Evolutionary conservation across 2,797 vertebrate genomes (phyloP), one percentile per base, ranked within the genome.

Genomic region (Mareca penelope): DNA sequence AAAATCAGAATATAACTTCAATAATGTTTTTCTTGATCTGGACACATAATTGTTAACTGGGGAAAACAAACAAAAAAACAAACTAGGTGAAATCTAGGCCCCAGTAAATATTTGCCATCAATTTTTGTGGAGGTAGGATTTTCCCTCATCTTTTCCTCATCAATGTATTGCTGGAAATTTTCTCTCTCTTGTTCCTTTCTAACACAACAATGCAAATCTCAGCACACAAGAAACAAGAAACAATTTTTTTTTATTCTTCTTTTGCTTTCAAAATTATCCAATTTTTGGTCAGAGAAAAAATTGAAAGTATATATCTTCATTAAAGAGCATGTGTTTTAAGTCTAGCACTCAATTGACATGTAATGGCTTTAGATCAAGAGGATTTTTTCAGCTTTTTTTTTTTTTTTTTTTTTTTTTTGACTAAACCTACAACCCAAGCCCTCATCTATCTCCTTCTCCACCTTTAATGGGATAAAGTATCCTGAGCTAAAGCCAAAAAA

Each of bases 81-180:
- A 29, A 39, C 57, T 26, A 31, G 17, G 46, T 44, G 53, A 92
- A 75, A 79, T 63, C 63, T 44, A 76, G 50, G 31, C 42, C 91
- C 59, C 24, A 0, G 77, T 80, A 78, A n/a, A 10, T 78, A 33
- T 63, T 85, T 89, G 29, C 9, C 42, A 81, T 59, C 89, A 88
- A 90, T 94, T 92, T 93, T 55, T 83, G 50, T 22, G 56, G 70
- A 67, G 75, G 64, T 14, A 82, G 56, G 28, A 55, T 80, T 92
- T 89, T 73, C 14, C 79, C 24, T 14, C 2, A 3, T 23, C 33
- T 63, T 93, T n/a, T 80, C 1, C 2, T 60, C 48, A 48, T 84
- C 24, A 22, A 40, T 0, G 0, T 48, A 10, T 90, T 82, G 64
- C 64, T 73, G 55, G 57, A 94, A 93, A 77, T 12, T 28, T 12